Conservation (phyloP, 2,797 vertebrate species). For the Enteromius paludinosus region DNA sequence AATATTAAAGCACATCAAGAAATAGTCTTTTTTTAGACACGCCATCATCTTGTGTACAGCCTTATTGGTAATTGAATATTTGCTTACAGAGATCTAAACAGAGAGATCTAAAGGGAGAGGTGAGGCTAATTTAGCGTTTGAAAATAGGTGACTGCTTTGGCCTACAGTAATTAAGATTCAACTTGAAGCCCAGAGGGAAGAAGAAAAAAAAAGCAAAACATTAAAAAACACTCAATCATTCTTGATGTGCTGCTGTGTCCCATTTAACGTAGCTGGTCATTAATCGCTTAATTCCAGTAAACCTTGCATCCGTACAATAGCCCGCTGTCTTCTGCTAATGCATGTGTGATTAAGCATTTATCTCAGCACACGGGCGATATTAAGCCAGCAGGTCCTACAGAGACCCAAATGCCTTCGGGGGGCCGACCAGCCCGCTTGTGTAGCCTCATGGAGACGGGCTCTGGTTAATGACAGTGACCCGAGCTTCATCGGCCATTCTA, state of each 20-base stretch:
- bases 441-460: conserved; percentile 80
- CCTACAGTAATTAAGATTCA: conserved; percentile 79
- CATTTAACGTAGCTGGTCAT: conserved; percentile 92
- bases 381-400: conserved; percentile 92
- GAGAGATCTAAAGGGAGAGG: not conserved
- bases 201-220: conserved; percentile 56
- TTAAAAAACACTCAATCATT: conserved; percentile 89
- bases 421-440: conserved; percentile 71
- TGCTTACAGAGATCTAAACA: not conserved
- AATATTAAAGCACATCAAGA: not conserved
- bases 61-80: not conserved
- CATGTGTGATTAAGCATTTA: conserved; percentile 90
- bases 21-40: too few relatives aligned
- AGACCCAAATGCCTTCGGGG: conserved; percentile 85
- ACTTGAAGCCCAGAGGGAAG: conserved; percentile 64
- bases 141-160: conserved; percentile 73
- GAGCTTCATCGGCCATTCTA: conserved; percentile 94
- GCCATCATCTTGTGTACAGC: not conserved
- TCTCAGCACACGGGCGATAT: conserved; percentile 86
- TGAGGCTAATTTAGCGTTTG: not conserved
- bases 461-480: conserved; percentile 99
- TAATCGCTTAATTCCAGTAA: conserved; percentile 99
- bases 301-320: conserved; percentile 92
- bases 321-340: conserved; percentile 92
- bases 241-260: conserved; percentile 80